A percentile compares a stretch with the other conserved stretches of the same genome.
These are phyloP conservation scores for Stomatorhinus ivindoensis DNA, from an alignment of 2,113 vertebrate species.

Conservation along the genomic window DNA sequence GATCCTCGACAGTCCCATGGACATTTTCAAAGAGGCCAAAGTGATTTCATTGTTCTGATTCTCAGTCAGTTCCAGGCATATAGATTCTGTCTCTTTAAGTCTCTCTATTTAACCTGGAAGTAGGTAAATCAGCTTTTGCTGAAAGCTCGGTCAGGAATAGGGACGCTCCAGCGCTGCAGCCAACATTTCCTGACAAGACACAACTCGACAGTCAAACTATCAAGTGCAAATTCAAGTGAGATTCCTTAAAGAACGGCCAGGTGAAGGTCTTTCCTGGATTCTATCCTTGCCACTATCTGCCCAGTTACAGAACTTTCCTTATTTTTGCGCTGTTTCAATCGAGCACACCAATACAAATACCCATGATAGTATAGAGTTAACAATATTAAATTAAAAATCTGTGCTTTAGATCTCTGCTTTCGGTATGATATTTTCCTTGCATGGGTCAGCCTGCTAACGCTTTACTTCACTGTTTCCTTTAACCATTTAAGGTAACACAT, in stretches of 20 bases:
- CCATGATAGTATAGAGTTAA: not conserved
- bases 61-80: not conserved
- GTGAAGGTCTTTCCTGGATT: not conserved
- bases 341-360: not conserved
- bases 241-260: not conserved
- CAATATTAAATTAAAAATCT: not conserved
- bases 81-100: not conserved
- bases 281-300: not conserved
- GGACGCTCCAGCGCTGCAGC: not conserved
- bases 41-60: not conserved
- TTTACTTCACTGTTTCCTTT: not conserved
- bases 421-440: not conserved
- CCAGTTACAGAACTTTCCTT: not conserved
- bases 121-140: not conserved
- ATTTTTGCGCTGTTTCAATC: not conserved
- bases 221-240: not conserved
- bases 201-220: not conserved
- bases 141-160: not conserved
- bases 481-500: not conserved
- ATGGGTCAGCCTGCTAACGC: not conserved
- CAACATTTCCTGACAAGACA: not conserved
- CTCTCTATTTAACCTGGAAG: not conserved
- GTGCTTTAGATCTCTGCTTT: not conserved
- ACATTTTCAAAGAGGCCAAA: conserved; percentile 1
- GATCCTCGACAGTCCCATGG: not conserved